These are phyloP conservation scores for Scyliorhinus canicula DNA, from an alignment of 2,797 vertebrate species.

Conservation along the genomic window DNA sequence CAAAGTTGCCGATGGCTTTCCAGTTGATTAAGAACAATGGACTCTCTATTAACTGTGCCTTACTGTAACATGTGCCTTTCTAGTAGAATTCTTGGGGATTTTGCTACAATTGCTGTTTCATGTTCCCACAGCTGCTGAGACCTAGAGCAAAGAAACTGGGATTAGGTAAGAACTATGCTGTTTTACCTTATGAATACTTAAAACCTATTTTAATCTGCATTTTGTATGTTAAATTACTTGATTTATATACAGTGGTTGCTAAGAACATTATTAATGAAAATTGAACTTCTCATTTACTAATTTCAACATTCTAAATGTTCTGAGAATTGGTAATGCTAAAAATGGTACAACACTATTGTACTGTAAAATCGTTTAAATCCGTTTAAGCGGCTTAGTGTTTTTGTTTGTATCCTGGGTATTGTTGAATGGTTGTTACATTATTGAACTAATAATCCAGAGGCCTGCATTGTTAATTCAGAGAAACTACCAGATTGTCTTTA, in stretches of 20 bases:
- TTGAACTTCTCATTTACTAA: neutral
- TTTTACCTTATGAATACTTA: neutral
- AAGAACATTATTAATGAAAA: neutral
- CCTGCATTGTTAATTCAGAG: neutral
- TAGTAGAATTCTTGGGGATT: conserved; percentile 7
- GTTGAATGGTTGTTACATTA: neutral
- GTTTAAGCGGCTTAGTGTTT: neutral
- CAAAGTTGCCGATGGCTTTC: neutral
- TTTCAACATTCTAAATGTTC: neutral
- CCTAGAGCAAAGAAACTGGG: conserved; percentile 82
- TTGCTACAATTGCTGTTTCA: conserved; percentile 40
- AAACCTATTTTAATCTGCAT: neutral
- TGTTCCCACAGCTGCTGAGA: conserved; percentile 71
- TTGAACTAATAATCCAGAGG: neutral
- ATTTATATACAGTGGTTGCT: neutral
- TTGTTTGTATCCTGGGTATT: neutral
- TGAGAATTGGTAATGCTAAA: neutral
- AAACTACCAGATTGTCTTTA: neutral
- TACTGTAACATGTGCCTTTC: neutral
- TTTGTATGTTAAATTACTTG: neutral
- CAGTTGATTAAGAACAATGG: neutral
- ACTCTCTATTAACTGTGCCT: neutral
- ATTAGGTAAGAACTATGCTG: conserved; percentile 69
- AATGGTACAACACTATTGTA: neutral
- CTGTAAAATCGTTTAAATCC: neutral